Conservation (phyloP, 2,113 vertebrate species). For the Origma solitaria region DNA sequence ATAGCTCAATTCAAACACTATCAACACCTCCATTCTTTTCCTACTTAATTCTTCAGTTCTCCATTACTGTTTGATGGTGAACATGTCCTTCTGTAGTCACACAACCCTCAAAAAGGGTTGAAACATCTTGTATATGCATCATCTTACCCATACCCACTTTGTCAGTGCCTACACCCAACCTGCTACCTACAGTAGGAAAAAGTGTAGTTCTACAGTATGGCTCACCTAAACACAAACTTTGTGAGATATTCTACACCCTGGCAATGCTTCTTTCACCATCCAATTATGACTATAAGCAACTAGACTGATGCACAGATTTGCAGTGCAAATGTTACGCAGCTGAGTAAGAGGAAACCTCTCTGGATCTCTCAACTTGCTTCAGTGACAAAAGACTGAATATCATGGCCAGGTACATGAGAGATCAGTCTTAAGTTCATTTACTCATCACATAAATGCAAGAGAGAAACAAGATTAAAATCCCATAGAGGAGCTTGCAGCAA, state of each 20-base stretch:
- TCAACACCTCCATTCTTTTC: neutral
- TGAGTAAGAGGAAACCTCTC: neutral
- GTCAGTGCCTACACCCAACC: neutral
- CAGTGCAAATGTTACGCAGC: neutral
- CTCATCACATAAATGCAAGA: neutral
- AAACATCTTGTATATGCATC: neutral
- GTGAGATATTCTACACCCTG: neutral
- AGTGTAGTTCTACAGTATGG: neutral
- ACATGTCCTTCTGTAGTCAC: neutral
- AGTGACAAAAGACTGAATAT: neutral
- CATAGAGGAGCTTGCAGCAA: neutral
- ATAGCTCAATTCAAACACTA: neutral
- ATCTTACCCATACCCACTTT: neutral
- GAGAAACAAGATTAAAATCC: neutral
- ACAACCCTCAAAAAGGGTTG: neutral
- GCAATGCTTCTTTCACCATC: neutral
- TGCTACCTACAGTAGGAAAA: neutral
- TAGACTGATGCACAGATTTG: neutral
- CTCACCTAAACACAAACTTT: neutral
- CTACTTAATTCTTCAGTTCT: neutral
- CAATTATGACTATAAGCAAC: neutral
- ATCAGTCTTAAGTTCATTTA: neutral
- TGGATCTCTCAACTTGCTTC: neutral
- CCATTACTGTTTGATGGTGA: neutral
- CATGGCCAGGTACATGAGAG: neutral